Conservation (phyloP, 2,113 vertebrate species). For the Corvus cornix region DNA sequence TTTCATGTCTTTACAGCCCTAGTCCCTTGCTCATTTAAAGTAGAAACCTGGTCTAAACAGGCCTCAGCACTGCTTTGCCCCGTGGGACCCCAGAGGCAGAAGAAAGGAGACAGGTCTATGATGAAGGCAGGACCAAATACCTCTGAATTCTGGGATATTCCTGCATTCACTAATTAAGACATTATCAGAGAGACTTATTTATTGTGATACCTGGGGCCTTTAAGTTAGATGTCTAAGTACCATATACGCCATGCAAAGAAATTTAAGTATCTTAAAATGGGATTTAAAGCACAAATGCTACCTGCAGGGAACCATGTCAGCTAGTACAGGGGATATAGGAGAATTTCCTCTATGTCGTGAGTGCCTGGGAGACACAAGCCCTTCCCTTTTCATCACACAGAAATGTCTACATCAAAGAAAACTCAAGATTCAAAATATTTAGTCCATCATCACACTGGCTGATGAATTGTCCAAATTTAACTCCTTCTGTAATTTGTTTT, state of each 20-base stretch:
- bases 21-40: background rate
- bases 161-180: background rate
- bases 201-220: background rate
- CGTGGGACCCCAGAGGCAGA: background rate
- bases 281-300: background rate
- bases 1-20: background rate
- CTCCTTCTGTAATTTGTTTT: accelerated
- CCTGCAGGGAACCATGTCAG: background rate
- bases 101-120: background rate
- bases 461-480: background rate
- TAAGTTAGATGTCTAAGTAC: background rate
- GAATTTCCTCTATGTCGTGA: background rate
- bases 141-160: background rate
- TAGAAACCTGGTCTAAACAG: background rate
- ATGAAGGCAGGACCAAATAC: background rate
- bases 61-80: background rate
- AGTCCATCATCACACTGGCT: background rate
- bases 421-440: background rate
- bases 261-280: background rate
- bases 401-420: background rate
- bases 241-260: accelerated
- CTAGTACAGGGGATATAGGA: background rate
- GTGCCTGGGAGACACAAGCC: background rate
- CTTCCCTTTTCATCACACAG: background rate
- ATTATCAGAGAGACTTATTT: background rate